Evolutionary conservation across 2,888 invertebrate species (phyloP).

Genomic region (Diarsia rubi): DNA sequence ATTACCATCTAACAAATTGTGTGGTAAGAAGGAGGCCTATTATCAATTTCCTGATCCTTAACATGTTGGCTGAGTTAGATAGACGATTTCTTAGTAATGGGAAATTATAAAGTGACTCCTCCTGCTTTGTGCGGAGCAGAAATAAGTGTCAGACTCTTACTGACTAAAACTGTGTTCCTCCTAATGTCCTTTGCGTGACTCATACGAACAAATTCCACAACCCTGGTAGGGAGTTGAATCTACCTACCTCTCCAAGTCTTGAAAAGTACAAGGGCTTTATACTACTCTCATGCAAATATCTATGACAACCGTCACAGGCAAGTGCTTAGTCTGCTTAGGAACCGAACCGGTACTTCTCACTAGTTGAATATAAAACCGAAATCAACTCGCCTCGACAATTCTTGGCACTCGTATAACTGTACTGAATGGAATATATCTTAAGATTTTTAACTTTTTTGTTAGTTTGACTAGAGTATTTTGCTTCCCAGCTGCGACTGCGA

Average conservation of each 20-base stretch:
- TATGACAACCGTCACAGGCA: background rate
- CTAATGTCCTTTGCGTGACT: too few species aligned
- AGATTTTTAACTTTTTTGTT: slow-evolving; percentile 35
- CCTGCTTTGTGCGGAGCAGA: too few species aligned
- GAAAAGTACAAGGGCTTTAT: background rate
- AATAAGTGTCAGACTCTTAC: too few species aligned
- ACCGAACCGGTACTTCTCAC: slow-evolving; percentile 39
- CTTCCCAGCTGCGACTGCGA: slow-evolving; percentile 47
- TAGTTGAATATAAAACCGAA: slow-evolving; percentile 42
- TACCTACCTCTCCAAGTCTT: background rate
- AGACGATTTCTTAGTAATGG: too few species aligned
- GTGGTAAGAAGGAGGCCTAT: background rate
- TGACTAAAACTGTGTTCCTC: too few species aligned
- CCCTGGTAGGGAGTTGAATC: background rate
- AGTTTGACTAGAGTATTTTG: slow-evolving; percentile 28
- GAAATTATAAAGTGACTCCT: too few species aligned
- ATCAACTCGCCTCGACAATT: slow-evolving; percentile 11
- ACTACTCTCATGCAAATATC: slow-evolving; percentile 2
- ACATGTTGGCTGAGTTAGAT: background rate
- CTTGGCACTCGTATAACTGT: slow-evolving; percentile 40
- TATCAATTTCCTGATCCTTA: background rate
- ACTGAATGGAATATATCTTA: slow-evolving; percentile 46
- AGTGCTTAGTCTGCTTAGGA: slow-evolving; percentile 6
- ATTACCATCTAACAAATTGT: background rate
- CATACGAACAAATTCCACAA: too few species aligned